A percentile compares a stretch with the other conserved stretches of the same genome.
Evolutionary conservation across 2,113 vertebrate species (phyloP).

Genomic region (Ceyx cyanopectus): DNA sequence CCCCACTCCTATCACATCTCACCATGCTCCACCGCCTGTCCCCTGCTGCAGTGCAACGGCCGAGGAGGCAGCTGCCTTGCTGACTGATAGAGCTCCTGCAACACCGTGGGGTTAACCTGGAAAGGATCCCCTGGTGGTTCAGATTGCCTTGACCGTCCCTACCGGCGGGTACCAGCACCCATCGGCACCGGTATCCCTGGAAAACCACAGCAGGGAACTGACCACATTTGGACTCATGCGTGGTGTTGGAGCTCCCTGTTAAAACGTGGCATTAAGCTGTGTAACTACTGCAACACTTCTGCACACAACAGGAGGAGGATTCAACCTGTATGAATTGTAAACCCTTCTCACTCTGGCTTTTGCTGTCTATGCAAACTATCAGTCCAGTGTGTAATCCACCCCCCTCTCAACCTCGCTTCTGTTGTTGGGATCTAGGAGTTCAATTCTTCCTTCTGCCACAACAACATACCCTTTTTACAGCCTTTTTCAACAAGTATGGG

Average conservation of each 20-base stretch:
- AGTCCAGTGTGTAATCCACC: neutral
- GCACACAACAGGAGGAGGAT: neutral
- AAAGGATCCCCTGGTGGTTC: neutral
- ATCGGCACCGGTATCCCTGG: accelerated
- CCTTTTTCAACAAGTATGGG: neutral
- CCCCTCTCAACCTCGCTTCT: neutral
- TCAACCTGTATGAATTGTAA: neutral
- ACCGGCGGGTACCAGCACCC: accelerated
- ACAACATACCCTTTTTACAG: neutral
- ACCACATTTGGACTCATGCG: accelerated
- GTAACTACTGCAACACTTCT: neutral
- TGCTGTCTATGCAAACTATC: neutral
- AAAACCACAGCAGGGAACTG: neutral
- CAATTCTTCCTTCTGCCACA: neutral
- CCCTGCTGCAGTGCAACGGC: accelerated
- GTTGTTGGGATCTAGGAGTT: neutral
- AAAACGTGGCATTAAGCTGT: neutral
- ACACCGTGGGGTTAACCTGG: neutral
- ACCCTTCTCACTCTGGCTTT: neutral
- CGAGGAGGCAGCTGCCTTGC: neutral
- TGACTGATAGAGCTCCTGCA: neutral
- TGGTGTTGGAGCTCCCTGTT: neutral
- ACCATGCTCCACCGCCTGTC: neutral
- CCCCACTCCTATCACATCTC: neutral
- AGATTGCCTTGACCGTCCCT: neutral